phyloP scores from a whole-genome alignment of 2,888 invertebrate species.

The Augiades crinisus region DNA sequence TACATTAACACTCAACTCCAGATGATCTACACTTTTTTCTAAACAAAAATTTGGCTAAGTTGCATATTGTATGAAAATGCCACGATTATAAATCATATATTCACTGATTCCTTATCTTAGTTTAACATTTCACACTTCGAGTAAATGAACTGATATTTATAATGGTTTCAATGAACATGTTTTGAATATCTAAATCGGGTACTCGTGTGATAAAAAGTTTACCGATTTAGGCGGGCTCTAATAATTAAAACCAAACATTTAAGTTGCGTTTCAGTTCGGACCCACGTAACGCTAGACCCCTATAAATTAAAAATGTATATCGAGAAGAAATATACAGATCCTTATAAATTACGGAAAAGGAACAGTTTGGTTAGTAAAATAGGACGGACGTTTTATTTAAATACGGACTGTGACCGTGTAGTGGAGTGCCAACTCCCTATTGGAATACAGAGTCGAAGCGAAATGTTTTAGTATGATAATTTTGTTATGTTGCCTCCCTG shows the following conservation, averaged over 20 bases:
- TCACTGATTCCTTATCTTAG: too few relatives aligned
- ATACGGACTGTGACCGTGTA: not conserved
- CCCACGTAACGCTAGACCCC: not conserved
- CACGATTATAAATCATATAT: too few relatives aligned
- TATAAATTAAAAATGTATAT: not conserved
- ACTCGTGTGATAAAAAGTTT: not conserved
- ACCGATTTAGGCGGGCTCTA: not conserved
- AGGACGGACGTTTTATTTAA: conserved; percentile 1
- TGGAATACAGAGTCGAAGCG: conserved; percentile 4
- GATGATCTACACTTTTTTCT: too few relatives aligned
- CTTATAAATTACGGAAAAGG: not conserved
- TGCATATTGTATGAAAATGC: too few relatives aligned
- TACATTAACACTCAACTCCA: too few relatives aligned
- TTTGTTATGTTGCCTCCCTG: not conserved
- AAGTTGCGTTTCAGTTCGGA: not conserved
- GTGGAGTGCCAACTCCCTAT: conserved; percentile 7
- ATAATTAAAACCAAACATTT: conserved; percentile 1
- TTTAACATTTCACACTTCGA: too few relatives aligned
- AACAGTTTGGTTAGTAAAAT: not conserved
- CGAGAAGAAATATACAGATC: not conserved
- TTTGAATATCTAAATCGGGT: too few relatives aligned
- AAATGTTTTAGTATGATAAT: conserved; percentile 11
- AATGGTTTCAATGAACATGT: too few relatives aligned
- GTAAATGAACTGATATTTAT: too few relatives aligned
- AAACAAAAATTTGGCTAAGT: too few relatives aligned